Evolutionary conservation across 2,797 vertebrate genomes (phyloP).

Genomic region (Bovichtus variegatus): DNA sequence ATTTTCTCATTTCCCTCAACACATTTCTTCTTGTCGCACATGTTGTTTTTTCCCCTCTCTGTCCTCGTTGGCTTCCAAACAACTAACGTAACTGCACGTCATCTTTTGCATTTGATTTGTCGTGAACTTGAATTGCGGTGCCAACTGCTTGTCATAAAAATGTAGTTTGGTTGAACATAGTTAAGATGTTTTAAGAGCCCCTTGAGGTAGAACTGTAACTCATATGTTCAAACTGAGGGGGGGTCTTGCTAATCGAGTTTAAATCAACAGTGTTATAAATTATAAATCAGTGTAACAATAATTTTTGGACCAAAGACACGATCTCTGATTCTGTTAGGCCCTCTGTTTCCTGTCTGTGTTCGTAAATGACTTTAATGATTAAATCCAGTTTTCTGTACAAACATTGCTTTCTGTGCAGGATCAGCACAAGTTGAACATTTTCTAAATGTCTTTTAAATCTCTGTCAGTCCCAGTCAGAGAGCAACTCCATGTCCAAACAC

Average conservation of each 20-base stretch:
- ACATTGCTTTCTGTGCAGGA: not conserved
- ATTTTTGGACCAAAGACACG: not conserved
- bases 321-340: not conserved
- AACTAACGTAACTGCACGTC: constrained; percentile 47
- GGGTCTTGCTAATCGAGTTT: not conserved
- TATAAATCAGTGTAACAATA: not conserved
- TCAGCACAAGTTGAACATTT: not conserved
- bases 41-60: constrained; percentile 11
- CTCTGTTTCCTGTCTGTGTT: not conserved
- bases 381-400: not conserved
- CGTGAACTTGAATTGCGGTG: not conserved
- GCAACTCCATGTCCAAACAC: constrained; percentile 98
- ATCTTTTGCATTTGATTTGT: constrained; percentile 18
- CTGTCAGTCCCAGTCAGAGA: constrained; percentile 93
- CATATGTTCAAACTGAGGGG: not conserved
- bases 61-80: constrained; percentile 16
- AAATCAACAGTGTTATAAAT: constrained; percentile 14
- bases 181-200: constrained; percentile 20
- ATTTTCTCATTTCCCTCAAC: constrained; percentile 24
- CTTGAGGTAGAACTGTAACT: constrained; percentile 23
- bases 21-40: constrained; percentile 27
- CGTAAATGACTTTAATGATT: not conserved
- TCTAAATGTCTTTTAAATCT: constrained; percentile 28
- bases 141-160: constrained; percentile 12
- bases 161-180: constrained; percentile 2